Conservation (phyloP, 1,140 invertebrate genomes). For the Asbolus verrucosus region DNA sequence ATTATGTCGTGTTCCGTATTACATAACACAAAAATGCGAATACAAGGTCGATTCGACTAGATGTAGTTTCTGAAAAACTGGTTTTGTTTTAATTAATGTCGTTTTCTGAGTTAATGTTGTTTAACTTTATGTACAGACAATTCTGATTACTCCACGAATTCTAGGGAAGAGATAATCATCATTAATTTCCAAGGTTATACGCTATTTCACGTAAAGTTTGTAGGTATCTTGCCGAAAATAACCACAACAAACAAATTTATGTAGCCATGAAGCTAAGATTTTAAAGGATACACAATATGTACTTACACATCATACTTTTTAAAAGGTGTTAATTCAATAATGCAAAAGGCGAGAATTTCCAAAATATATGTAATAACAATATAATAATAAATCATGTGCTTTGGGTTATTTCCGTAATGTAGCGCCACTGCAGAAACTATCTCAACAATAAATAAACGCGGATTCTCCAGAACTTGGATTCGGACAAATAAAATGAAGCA, state of each 20-base stretch:
- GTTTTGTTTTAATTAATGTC: too few species aligned
- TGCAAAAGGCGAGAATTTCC: too few species aligned
- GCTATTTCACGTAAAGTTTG: background rate
- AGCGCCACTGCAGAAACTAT: too few species aligned
- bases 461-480: too few species aligned
- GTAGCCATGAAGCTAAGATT: conserved; percentile 28
- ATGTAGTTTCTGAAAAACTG: too few species aligned
- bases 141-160: conserved; percentile 6
- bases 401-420: conserved; percentile 6
- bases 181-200: conserved; percentile 13
- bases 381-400: too few species aligned
- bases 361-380: too few species aligned
- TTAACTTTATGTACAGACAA: background rate
- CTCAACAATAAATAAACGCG: too few species aligned
- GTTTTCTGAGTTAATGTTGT: background rate
- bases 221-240: conserved; percentile 29
- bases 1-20: too few species aligned
- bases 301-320: conserved; percentile 11
- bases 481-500: too few species aligned
- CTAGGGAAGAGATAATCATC: conserved; percentile 2
- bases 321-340: background rate
- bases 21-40: too few species aligned
- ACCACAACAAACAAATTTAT: conserved; percentile 25
- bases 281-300: conserved; percentile 24
- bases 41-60: too few species aligned